Percentiles rank a stretch among this genome's conserved stretches.
These are phyloP conservation scores for Oscheius onirici DNA, from an alignment of 2,888 invertebrate species.

Conservation along the genomic window DNA sequence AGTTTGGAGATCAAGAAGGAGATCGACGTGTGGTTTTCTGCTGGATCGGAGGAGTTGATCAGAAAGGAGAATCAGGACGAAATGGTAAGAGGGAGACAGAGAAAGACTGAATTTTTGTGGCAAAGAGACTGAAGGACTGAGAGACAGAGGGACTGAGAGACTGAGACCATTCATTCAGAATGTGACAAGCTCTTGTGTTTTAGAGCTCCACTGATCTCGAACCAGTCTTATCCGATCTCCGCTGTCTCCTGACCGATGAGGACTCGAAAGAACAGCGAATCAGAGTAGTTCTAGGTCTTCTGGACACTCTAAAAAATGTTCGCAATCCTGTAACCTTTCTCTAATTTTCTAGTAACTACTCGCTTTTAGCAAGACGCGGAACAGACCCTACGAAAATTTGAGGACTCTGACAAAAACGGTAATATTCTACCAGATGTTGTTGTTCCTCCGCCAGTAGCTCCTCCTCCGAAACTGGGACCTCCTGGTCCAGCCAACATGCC, in stretches of 20 bases:
- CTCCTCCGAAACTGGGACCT: constrained; percentile 3
- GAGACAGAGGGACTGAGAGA: background rate
- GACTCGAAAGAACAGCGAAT: constrained; percentile 13
- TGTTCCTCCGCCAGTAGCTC: background rate
- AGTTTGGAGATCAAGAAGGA: background rate
- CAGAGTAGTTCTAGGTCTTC: constrained; percentile 5
- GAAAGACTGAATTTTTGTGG: too few species aligned
- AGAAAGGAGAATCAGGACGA: background rate
- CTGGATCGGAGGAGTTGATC: background rate
- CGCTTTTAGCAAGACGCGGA: constrained; percentile 19
- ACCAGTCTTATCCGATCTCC: constrained; percentile 17
- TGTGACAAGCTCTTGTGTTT: too few species aligned
- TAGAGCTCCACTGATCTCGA: constrained; percentile 5
- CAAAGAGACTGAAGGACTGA: background rate
- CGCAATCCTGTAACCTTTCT: background rate
- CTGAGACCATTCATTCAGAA: too few species aligned
- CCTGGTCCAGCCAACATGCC: background rate
- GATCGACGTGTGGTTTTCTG: constrained; percentile 14
- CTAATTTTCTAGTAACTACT: too few species aligned
- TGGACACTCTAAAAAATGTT: constrained; percentile 24
- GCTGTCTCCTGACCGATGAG: constrained; percentile 10
- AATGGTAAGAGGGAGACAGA: background rate
- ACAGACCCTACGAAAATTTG: background rate
- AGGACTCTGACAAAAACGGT: background rate
- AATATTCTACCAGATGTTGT: background rate